A percentile compares a stretch with the other conserved stretches of the same genome.
These are phyloP conservation scores for Heliconius ismenius DNA, from an alignment of 2,888 invertebrate species.

Conservation along the genomic window DNA sequence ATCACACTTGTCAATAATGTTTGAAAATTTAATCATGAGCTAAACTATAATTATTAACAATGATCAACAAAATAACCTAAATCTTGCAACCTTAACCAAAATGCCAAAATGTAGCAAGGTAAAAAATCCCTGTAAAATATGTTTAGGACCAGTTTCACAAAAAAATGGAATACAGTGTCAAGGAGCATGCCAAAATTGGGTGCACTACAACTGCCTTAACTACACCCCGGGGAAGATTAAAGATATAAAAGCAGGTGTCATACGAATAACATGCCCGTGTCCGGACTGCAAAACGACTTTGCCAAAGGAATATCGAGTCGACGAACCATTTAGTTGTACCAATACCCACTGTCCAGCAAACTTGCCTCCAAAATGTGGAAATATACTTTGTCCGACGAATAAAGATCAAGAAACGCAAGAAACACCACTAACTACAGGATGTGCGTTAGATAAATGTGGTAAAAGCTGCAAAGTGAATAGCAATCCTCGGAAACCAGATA, in stretches of 20 bases:
- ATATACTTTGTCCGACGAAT: conserved; percentile 52
- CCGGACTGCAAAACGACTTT: conserved; percentile 62
- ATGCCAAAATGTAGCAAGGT: conserved; percentile 52
- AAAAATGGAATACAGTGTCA: conserved; percentile 67
- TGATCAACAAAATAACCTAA: conserved; percentile 29
- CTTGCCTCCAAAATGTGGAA: conserved; percentile 51
- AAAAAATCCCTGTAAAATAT: conserved; percentile 71
- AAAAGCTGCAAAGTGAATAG: conserved; percentile 52
- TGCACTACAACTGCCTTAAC: conserved; percentile 66
- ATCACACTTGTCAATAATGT: conserved; percentile 9
- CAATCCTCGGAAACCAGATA: conserved; percentile 43
- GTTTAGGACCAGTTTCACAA: conserved; percentile 57
- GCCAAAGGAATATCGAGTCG: conserved; percentile 58
- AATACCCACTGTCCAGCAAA: conserved; percentile 63
- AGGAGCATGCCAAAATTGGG: conserved; percentile 67
- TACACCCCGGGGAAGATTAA: conserved; percentile 69
- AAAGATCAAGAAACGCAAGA: conserved; percentile 38
- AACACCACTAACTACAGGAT: conserved; percentile 36
- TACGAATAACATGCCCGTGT: conserved; percentile 69
- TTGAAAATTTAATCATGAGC: conserved; percentile 31
- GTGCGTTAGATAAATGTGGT: conserved; percentile 53
- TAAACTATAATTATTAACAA: conserved; percentile 31
- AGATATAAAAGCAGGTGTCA: conserved; percentile 65
- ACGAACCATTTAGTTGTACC: conserved; percentile 58
- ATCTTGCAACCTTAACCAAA: conserved; percentile 21